These are phyloP conservation scores for Clivina fossor DNA, from an alignment of 2,888 invertebrate genomes.

Conservation along the genomic window DNA sequence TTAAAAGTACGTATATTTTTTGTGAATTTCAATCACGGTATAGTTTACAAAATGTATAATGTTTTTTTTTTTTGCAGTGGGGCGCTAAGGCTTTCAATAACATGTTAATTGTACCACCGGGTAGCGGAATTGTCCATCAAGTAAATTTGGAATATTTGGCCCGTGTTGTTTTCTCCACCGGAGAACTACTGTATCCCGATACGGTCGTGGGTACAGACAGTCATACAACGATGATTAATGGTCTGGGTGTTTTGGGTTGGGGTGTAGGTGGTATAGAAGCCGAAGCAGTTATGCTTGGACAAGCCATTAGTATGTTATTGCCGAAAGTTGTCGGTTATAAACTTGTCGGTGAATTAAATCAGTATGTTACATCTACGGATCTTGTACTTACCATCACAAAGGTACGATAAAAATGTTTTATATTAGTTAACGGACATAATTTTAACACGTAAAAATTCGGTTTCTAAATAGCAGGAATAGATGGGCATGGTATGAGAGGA, in stretches of 20 bases:
- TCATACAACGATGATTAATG: slow-evolving; percentile 99
- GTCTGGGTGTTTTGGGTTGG: slow-evolving; percentile 95
- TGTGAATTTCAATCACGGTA: slow-evolving; percentile 1
- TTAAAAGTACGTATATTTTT: slow-evolving; percentile 73
- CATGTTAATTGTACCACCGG: slow-evolving; percentile 97
- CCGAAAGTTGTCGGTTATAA: slow-evolving; percentile 96
- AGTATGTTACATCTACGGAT: slow-evolving; percentile 92
- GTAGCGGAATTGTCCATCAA: slow-evolving; percentile 98
- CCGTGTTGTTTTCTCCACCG: slow-evolving; percentile 80
- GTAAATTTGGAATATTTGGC: slow-evolving; percentile 95
- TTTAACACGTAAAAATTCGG: too few species aligned
- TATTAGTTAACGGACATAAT: too few species aligned
- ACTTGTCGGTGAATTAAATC: slow-evolving; percentile 76
- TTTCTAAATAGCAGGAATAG: too few species aligned
- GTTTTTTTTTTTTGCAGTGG: slow-evolving; percentile 73
- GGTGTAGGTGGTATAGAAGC: slow-evolving; percentile 97
- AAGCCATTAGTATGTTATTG: slow-evolving; percentile 94
- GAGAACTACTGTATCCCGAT: slow-evolving; percentile 69
- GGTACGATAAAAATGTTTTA: slow-evolving; percentile 62
- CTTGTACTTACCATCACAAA: slow-evolving; percentile 96
- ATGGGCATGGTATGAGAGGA: too few species aligned
- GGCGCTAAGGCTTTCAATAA: slow-evolving; percentile 94
- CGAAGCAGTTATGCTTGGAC: slow-evolving; percentile 98
- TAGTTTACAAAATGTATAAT: slow-evolving; percentile 29
- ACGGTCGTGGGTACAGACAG: slow-evolving; percentile 95